Base-by-base conservation (phyloP, 2,113 vertebrate species). In the Pachypanchax playfairii region DNA sequence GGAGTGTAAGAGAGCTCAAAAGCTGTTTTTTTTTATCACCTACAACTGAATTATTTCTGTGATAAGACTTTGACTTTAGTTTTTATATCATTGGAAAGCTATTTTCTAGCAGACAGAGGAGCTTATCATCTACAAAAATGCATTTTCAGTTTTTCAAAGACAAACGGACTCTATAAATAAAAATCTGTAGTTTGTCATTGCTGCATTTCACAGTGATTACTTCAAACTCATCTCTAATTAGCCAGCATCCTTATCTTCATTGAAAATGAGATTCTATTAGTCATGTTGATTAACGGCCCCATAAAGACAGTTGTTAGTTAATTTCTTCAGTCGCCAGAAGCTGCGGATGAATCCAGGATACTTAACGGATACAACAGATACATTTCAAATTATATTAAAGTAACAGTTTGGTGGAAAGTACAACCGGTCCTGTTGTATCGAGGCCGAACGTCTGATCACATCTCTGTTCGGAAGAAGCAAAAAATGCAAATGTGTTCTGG, bases 241-340 rank as follows among this genome's bases (percentile, higher is more conserved):
- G 48, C 44, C 1, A 3, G 46, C 41, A 65, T 35, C 31, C 22
- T 57, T 64, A 67, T 70, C 50, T 57, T 22, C 13, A 2, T 36
- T 60, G 29, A 49, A 56, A 67, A 53, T 54, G 31, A 52, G 36
- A 70, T 73, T 73, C 22, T 39, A 24, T 51, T 65, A 69, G 57
- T 57, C 33, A 50, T 18, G 38, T 55, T 21, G 10, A 59, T 59
- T 59, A 73, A 80, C 72, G 48, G 46, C 26, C 39, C 66, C 8
- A 14, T 12, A 29, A n/a, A 66, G 53, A 56, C 21, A 61, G 39
- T 11, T 36, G 26, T 18, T 48, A 22, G 26, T 56, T 74, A 6
- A 42, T 21, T 55, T 54, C 50, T 52, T 58, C 12, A 36, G 12
- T 65, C 35, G 24, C 55, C 44, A 41, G 2, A 65, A 28, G 44